Conservation (phyloP, 2,888 invertebrate species). For the Temnothorax rugatulus region DNA sequence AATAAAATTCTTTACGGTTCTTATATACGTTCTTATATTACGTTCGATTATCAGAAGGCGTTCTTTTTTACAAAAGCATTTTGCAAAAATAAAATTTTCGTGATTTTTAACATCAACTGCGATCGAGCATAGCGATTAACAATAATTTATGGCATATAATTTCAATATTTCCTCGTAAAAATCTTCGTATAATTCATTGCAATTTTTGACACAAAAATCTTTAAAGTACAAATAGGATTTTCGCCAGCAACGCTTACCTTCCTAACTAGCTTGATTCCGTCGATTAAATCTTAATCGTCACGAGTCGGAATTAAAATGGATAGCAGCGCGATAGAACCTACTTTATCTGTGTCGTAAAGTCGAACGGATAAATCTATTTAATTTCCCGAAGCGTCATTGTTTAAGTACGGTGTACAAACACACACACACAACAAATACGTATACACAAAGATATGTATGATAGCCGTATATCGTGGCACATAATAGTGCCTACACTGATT, state of each 20-base stretch:
- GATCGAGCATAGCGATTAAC: background rate
- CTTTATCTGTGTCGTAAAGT: constrained; percentile 33
- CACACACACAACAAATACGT: background rate
- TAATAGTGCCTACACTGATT: background rate
- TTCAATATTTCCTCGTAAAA: background rate
- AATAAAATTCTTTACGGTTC: background rate
- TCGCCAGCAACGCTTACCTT: background rate
- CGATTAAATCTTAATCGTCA: constrained; percentile 37
- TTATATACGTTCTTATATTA: too few relatives aligned
- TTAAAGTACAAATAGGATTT: constrained; percentile 15
- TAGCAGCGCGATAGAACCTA: constrained; percentile 5
- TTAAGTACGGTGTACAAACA: constrained; percentile 17
- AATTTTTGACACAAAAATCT: background rate
- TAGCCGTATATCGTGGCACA: background rate
- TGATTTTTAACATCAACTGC: background rate
- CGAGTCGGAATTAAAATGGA: constrained; percentile 12
- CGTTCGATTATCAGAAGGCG: background rate
- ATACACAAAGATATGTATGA: background rate
- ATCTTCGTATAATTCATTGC: background rate
- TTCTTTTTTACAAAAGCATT: background rate
- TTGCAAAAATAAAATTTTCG: background rate
- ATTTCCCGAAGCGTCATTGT: constrained; percentile 52
- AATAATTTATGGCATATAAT: background rate
- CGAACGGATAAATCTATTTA: constrained; percentile 44
- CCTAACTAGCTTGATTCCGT: background rate